Evolutionary conservation across 2,888 invertebrate species (phyloP), one percentile per base, ranked within the genome.

Genomic region (Galeruca laticollis): DNA sequence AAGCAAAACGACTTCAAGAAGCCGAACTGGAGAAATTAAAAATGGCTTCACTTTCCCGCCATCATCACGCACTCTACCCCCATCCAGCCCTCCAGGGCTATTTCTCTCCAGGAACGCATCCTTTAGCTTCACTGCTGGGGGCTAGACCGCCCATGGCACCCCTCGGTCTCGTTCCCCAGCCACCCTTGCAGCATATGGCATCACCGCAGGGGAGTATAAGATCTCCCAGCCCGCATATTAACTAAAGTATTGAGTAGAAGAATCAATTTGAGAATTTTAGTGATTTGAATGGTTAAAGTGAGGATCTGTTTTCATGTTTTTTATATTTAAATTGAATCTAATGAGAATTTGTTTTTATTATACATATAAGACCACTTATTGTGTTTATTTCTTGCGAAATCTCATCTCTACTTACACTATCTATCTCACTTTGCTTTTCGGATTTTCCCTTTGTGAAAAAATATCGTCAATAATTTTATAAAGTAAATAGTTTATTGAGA

Each of bases 11-110:
- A 31, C 91, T 99, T 21, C 98, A 98, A 86, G 99, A 99, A 86
- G 98, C 98, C 71, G 98, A 98, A 88, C 91, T 98, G 70, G 98
- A 99, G 87, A 98, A 98, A 87, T 88, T 98, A 82, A 94, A 98
- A 87, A 94, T 94, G 94, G 90, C 89, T 60, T 90, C 90, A 78
- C 87, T 90, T 77, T 86, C 89, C 60, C 88, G 90, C 60, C 90
- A 90, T 81, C 90, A 89, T 83, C 87, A 88, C 76, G 82, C 84
- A 54, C 87, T 90, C 78, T 89, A 89, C 74, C 90, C 90, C 78
- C 81, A 69, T 47, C 85, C 86, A n/a, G 90, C 89, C 15, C 84
- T 90, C 78, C 90, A 90, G 84, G 90, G 90, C 79, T 90, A 90
- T 84, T 90, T 90, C 80, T 87, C 89, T 79, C 88, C 88, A 21